Conservation (phyloP, 2,797 vertebrate genomes). For the Catamblyrhynchus diadema region DNA sequence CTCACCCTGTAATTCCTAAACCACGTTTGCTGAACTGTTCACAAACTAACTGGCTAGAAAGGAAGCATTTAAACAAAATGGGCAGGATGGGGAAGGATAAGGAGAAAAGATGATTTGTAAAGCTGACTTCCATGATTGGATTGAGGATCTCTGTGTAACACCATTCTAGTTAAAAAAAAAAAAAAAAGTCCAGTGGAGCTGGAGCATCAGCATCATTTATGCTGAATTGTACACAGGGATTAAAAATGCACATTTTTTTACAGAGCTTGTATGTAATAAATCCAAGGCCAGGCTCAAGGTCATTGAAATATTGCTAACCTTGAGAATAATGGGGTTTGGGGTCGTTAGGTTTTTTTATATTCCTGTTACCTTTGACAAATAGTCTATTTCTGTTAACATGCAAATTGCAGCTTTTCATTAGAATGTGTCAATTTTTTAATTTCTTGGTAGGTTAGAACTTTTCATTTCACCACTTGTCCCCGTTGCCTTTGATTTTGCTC, state of each 20-base stretch:
- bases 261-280: neutral
- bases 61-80: neutral
- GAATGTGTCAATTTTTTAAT: neutral
- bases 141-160: neutral
- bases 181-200: neutral
- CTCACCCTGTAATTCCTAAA: neutral
- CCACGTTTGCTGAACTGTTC: neutral
- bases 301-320: neutral
- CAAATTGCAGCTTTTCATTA: neutral
- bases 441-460: neutral
- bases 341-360: rapidly evolving
- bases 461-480: neutral
- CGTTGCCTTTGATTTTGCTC: neutral
- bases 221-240: neutral
- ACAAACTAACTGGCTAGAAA: neutral
- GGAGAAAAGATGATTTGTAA: neutral
- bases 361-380: neutral
- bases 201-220: neutral
- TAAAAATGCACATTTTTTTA: neutral
- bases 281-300: slow-evolving; percentile 47
- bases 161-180: neutral
- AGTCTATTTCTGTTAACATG: neutral
- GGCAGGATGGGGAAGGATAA: neutral
- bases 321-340: neutral
- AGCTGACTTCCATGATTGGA: neutral